Evolutionary conservation across 2,113 vertebrate genomes (phyloP).

Genomic region (Silurus glanis): DNA sequence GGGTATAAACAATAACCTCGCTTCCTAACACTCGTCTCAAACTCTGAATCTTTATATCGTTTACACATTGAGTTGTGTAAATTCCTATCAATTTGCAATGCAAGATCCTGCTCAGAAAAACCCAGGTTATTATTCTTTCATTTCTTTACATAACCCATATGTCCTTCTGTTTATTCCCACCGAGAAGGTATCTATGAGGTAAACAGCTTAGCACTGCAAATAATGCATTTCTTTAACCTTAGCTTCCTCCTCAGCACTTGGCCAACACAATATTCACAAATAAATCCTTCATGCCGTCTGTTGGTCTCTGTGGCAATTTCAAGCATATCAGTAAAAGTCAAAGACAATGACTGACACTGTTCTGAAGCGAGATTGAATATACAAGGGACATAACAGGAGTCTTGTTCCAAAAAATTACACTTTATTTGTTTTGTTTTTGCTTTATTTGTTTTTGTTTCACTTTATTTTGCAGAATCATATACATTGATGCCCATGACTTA

Average conservation of each 20-base stretch:
- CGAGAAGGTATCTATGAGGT: not conserved
- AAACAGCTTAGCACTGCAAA: not conserved
- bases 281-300: constrained; percentile 23
- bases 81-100: not conserved
- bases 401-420: not conserved
- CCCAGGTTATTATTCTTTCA: not conserved
- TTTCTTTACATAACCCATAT: not conserved
- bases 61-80: not conserved
- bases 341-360: constrained; percentile 5
- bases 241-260: not conserved
- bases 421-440: constrained; percentile 24
- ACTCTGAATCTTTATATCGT: not conserved
- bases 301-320: constrained; percentile 18
- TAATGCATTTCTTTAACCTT: constrained; percentile 3
- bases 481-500: not conserved
- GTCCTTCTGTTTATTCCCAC: not conserved
- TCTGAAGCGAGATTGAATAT: not conserved
- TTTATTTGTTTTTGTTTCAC: not conserved
- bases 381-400: not conserved
- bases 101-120: not conserved
- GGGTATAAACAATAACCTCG: not conserved
- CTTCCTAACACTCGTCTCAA: not conserved
- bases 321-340: constrained; percentile 7
- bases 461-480: not conserved
- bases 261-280: not conserved